Conservation (phyloP, 2,888 invertebrate species). For the Carterocephalus palaemon region DNA sequence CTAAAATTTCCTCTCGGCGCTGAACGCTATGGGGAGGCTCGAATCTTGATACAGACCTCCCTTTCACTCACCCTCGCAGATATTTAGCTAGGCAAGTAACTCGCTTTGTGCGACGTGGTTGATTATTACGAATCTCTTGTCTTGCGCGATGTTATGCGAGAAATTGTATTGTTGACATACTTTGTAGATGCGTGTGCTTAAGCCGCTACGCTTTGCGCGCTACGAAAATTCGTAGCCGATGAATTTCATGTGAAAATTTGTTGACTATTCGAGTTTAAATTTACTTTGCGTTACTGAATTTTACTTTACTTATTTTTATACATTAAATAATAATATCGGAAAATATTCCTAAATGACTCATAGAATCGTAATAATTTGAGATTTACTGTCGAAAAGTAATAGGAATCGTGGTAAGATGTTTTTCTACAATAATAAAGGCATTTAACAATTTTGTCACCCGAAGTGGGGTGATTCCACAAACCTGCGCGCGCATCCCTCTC, state of each 20-base stretch:
- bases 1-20: slow-evolving; percentile 75
- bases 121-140: slow-evolving; percentile 72
- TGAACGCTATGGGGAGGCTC: slow-evolving; percentile 68
- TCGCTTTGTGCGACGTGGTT: slow-evolving; percentile 70
- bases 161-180: slow-evolving; percentile 36
- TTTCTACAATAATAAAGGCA: slow-evolving; percentile 4
- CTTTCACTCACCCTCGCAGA: slow-evolving; percentile 70
- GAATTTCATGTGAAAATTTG: background rate
- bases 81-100: slow-evolving; percentile 70
- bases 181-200: slow-evolving; percentile 24
- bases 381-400: too few species aligned
- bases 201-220: slow-evolving; percentile 20
- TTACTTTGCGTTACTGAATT: too few species aligned
- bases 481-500: slow-evolving; percentile 24
- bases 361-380: too few species aligned
- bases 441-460: slow-evolving; percentile 12
- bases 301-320: too few species aligned
- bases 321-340: too few species aligned
- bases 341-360: too few species aligned
- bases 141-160: slow-evolving; percentile 41
- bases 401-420: too few species aligned
- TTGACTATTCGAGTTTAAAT: too few species aligned
- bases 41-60: slow-evolving; percentile 72
- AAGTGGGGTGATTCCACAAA: slow-evolving; percentile 22
- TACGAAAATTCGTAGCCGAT: slow-evolving; percentile 25